Percentiles rank a stretch among this genome's conserved stretches.
Conservation (phyloP, 2,797 vertebrate genomes). For the Ceyx erithaca region DNA sequence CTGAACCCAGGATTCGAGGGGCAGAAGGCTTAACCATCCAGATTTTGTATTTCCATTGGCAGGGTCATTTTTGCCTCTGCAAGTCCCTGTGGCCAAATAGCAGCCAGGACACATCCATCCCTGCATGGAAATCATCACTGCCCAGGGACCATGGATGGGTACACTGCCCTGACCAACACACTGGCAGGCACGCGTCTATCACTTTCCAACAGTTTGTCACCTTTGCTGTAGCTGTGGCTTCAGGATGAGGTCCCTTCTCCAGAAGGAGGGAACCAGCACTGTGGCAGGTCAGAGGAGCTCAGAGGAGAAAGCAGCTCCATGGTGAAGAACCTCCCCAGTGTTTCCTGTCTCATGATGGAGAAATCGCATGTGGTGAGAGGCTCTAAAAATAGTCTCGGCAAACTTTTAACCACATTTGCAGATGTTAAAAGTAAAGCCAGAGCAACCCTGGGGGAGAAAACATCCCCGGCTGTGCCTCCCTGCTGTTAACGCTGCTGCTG, state of each 20-base stretch:
- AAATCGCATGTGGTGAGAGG: conserved; percentile 55
- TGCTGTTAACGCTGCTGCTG: neutral
- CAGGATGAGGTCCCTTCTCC: neutral
- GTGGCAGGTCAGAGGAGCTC: neutral
- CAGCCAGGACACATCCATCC: neutral
- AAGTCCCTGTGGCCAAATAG: no score
- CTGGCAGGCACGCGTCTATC: neutral
- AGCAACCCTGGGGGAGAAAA: neutral
- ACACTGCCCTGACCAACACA: accelerated
- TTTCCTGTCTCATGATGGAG: conserved; percentile 71
- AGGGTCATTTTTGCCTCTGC: neutral
- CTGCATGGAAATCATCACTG: accelerated
- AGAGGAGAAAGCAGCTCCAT: conserved; percentile 9
- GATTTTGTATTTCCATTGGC: neutral
- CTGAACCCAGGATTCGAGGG: neutral
- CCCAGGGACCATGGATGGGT: neutral
- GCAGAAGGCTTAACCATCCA: neutral
- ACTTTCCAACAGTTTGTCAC: neutral
- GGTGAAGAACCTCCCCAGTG: conserved; percentile 34
- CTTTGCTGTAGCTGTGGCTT: accelerated
- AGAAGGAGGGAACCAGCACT: neutral
- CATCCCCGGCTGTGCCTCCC: neutral
- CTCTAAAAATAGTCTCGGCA: conserved; percentile 72
- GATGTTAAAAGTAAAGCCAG: conserved; percentile 67
- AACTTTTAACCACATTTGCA: conserved; percentile 69